Evolutionary conservation across 2,797 vertebrate genomes (phyloP), one percentile per base, ranked within the genome.

Genomic region (Falco biarmicus): DNA sequence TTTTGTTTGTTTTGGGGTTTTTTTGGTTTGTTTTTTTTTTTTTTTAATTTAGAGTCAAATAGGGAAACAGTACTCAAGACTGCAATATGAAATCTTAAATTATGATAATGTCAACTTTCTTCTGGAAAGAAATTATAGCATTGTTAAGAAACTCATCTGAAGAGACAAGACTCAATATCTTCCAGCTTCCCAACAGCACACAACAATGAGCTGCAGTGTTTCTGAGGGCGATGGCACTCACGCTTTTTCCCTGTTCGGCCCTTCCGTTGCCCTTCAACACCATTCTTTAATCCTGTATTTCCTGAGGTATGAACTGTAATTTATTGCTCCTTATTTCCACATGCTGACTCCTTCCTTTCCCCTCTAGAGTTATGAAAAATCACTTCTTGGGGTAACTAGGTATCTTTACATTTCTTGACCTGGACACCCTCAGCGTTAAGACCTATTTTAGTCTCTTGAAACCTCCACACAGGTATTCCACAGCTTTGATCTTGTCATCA

Each of bases 371-470:
- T 60, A 65, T 0, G 0, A 74, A 68, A 91, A 88, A 43, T n/a
- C 70, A 41, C 12, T 6, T 70, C 37, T 68, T 54, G 28, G 9
- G 26, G 9, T 19, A 90, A 77, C 56, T 64, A 51, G 45, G 13
- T 65, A 82, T 43, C 22, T 74, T 43, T 74, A 63, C 24, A 34
- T 15, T 75, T 87, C n/a, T 85, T 83, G 47, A 77, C 43, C 31
- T 85, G 39, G 59, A 80, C 21, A 56, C 20, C 34, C 7, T 64
- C 24, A 57, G 43, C 1, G 3, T 47, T 53, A 64, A 83, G 60
- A 86, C 84, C 19, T 68, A 9, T 85, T 87, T 95, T 65, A 85
- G 19, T 68, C 21, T 80, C 60, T 77, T 85, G 45, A 79, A 95
- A 64, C 16, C 4, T 66, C 32, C 48, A 47, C 25, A 57, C 7